These are phyloP conservation scores for Pseudopleuronectes americanus DNA, from an alignment of 2,797 vertebrate species.

Conservation along the genomic window DNA sequence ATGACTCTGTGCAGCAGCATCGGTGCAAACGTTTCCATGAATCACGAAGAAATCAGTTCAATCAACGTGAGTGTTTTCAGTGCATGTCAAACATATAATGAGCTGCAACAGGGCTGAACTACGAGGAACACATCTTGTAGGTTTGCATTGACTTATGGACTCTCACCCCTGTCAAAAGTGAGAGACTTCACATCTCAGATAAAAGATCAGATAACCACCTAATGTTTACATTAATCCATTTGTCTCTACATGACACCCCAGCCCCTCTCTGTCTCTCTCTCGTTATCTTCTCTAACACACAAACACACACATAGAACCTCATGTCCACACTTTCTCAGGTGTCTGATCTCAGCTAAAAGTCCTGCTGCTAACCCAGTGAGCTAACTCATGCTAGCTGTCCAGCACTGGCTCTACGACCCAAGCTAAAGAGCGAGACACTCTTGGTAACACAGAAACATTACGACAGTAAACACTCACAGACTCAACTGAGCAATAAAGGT, in stretches of 20 bases:
- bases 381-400: conserved; percentile 22
- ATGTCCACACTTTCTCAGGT: not conserved
- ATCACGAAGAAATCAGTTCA: too few relatives aligned
- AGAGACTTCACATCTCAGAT: not conserved
- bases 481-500: not conserved
- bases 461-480: not conserved
- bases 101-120: too few relatives aligned
- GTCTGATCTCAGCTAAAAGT: not conserved
- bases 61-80: too few relatives aligned
- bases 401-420: not conserved
- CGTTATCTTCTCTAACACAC: not conserved
- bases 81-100: too few relatives aligned
- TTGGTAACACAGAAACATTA: not conserved
- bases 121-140: too few relatives aligned
- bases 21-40: not conserved
- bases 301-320: not conserved
- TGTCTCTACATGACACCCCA: not conserved
- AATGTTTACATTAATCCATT: not conserved
- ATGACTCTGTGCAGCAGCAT: conserved; percentile 72
- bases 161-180: not conserved
- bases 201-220: not conserved
- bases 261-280: not conserved
- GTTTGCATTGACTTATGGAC: too few relatives aligned
- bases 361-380: conserved; percentile 25
- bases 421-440: not conserved